Evolutionary conservation across 2,888 invertebrate species (phyloP).

Genomic region (Acronicta aceris): DNA sequence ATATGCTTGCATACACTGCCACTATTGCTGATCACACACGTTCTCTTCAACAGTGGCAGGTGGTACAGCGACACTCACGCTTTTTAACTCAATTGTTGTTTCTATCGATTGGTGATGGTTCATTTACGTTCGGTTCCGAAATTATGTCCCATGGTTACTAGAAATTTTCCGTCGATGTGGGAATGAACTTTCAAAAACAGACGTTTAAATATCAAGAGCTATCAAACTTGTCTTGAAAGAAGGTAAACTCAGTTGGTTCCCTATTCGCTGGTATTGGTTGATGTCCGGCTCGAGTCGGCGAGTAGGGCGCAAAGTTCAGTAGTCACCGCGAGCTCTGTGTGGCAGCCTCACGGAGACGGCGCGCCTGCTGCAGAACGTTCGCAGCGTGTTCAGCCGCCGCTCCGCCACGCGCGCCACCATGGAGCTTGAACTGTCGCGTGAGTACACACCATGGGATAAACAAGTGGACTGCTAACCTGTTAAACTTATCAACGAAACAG

Average conservation of each 20-base stretch:
- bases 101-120: slow-evolving; percentile 47
- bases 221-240: background rate
- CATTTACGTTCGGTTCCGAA: slow-evolving; percentile 33
- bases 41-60: slow-evolving; percentile 56
- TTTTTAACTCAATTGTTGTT: slow-evolving; percentile 37
- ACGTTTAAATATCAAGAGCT: slow-evolving; percentile 7
- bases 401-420: slow-evolving; percentile 94
- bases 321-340: slow-evolving; percentile 77
- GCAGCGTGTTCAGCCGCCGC: slow-evolving; percentile 96
- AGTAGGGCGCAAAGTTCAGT: slow-evolving; percentile 71
- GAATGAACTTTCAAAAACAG: slow-evolving; percentile 23
- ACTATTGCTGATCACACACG: slow-evolving; percentile 14
- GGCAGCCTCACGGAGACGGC: slow-evolving; percentile 99
- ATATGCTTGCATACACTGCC: slow-evolving; percentile 54
- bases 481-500: background rate
- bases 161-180: slow-evolving; percentile 41
- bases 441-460: slow-evolving; percentile 86
- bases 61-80: slow-evolving; percentile 64
- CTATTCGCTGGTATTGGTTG: slow-evolving; percentile 29
- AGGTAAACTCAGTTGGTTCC: slow-evolving; percentile 35
- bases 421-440: slow-evolving; percentile 98
- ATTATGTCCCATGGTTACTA: slow-evolving; percentile 23
- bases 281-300: slow-evolving; percentile 23
- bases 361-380: slow-evolving; percentile 97
- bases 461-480: slow-evolving; percentile 25